Evolutionary conservation across 2,797 vertebrate genomes (phyloP).

Genomic region (Falco naumanni): DNA sequence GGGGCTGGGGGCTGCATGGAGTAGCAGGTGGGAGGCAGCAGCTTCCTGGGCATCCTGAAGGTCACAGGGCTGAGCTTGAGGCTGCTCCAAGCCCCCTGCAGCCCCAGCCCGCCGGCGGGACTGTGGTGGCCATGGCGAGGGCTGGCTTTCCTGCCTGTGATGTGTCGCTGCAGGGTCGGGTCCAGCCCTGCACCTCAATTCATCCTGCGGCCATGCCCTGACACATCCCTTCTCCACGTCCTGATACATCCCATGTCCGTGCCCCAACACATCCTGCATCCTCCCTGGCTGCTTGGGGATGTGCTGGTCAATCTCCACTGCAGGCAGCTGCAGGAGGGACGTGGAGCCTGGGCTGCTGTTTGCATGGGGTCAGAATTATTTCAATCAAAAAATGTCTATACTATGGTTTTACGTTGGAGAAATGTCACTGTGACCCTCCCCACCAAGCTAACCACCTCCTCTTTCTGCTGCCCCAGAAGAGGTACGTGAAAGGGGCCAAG

Average conservation of each 20-base stretch:
- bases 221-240: rapidly evolving
- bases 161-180: rapidly evolving
- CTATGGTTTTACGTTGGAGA: background rate
- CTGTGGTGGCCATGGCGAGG: rapidly evolving
- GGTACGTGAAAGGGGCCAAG: background rate
- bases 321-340: background rate
- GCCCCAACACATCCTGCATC: background rate
- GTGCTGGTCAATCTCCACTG: background rate
- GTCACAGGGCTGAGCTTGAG: background rate
- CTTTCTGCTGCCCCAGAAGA: background rate
- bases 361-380: background rate
- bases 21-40: background rate
- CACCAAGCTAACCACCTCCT: background rate
- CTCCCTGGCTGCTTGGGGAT: background rate
- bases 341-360: background rate
- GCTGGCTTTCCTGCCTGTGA: background rate
- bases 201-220: background rate
- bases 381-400: background rate
- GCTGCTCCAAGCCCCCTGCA: background rate
- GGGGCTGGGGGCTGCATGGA: too few relatives aligned
- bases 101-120: background rate
- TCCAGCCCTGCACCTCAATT: background rate
- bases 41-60: background rate
- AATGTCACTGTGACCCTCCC: background rate
- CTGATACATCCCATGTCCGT: background rate